Conservation (phyloP, 2,113 vertebrate genomes). For the Leptobrachium leishanense region DNA sequence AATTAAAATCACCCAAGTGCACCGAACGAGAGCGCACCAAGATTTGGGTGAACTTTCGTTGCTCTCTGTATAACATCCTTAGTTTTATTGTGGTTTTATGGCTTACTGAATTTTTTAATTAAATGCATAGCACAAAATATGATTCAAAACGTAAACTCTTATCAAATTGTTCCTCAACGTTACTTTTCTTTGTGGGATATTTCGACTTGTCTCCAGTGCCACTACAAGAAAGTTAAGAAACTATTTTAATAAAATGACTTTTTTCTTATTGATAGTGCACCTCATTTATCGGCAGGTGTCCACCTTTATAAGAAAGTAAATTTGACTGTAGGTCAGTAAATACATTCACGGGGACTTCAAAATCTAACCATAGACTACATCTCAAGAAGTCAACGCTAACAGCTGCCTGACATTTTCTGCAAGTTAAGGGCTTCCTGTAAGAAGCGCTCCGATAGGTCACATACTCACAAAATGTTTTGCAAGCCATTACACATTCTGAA, state of each 20-base stretch:
- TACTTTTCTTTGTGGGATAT: background rate
- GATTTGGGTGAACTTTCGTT: too few relatives aligned
- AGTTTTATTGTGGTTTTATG: too few relatives aligned
- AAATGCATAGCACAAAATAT: background rate
- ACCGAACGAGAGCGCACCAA: too few relatives aligned
- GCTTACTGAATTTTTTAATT: too few relatives aligned
- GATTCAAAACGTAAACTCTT: background rate
- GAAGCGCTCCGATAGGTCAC: conserved; percentile 60
- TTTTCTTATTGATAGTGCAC: conserved; percentile 18
- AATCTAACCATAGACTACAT: background rate
- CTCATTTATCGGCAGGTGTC: conserved; percentile 13
- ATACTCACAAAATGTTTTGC: conserved; percentile 60
- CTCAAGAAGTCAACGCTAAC: conserved; percentile 32
- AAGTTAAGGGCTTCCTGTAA: conserved; percentile 55
- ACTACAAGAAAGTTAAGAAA: background rate
- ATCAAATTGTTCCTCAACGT: background rate
- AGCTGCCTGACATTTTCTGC: conserved; percentile 64
- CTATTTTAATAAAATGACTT: background rate
- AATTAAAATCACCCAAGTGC: too few relatives aligned
- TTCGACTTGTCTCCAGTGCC: background rate
- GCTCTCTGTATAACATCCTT: too few relatives aligned
- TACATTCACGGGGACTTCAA: conserved; percentile 1
- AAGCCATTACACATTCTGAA: conserved; percentile 61
- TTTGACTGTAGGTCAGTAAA: conserved; percentile 12
- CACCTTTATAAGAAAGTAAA: conserved; percentile 14